phyloP scores from a whole-genome alignment of 2,797 vertebrate genomes.

The Kryptolebias ocellatus region DNA sequence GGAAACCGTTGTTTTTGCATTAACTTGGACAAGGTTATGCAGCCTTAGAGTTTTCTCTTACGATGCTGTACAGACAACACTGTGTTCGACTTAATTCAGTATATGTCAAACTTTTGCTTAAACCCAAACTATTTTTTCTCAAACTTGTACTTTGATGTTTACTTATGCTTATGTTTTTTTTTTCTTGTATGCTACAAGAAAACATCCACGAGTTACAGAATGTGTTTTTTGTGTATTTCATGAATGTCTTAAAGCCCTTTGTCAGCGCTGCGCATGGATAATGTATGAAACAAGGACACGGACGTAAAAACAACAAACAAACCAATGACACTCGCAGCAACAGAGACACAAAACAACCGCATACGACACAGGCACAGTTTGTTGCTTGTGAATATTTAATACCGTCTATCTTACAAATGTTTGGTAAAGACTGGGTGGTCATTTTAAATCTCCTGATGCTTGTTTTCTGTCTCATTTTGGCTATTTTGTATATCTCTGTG shows the following conservation, averaged over 20 bases:
- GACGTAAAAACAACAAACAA: not conserved
- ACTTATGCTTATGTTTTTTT: too few relatives aligned
- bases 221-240: constrained; percentile 36
- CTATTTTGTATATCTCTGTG: not conserved
- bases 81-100: constrained; percentile 12
- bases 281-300: not conserved
- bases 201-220: constrained; percentile 9
- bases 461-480: too few relatives aligned
- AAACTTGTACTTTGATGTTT: not conserved
- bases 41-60: not conserved
- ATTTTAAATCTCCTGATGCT: not conserved
- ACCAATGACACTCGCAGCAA: not conserved
- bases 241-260: not conserved
- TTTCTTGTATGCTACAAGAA: too few relatives aligned
- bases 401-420: too few relatives aligned
- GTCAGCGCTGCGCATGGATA: not conserved
- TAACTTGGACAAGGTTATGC: not conserved
- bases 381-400: too few relatives aligned
- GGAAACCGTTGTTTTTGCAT: not conserved
- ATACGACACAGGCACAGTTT: too few relatives aligned
- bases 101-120: constrained; percentile 12
- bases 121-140: constrained; percentile 10
- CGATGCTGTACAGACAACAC: constrained; percentile 20
- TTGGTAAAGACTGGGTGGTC: not conserved
- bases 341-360: not conserved